Evolutionary conservation across 1,140 invertebrate genomes (phyloP).

Genomic region (Sitobion miscanthi): DNA sequence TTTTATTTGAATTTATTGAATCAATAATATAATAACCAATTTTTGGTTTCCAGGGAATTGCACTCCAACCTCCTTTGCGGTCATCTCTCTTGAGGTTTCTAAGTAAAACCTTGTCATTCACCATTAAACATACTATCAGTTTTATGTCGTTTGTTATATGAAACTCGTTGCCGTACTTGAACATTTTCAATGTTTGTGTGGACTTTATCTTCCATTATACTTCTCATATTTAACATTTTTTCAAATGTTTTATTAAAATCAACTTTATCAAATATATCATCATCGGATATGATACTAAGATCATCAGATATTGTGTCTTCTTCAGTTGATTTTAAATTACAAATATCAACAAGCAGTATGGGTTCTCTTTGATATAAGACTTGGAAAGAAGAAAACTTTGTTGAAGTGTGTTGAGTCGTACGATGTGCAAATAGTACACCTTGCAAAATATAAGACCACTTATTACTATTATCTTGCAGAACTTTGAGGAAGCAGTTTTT

Average conservation of each 20-base stretch:
- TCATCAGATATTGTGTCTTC: neutral
- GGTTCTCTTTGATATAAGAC: neutral
- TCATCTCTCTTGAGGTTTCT: neutral
- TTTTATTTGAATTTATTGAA: neutral
- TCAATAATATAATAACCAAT: neutral
- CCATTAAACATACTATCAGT: neutral
- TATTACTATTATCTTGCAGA: neutral
- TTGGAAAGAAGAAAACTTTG: neutral
- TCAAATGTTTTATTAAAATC: neutral
- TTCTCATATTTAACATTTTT: neutral
- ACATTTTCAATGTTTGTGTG: neutral
- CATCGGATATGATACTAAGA: neutral
- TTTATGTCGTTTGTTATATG: neutral
- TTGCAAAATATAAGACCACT: neutral
- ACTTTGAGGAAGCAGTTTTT: neutral
- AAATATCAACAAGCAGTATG: neutral
- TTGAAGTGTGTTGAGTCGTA: neutral
- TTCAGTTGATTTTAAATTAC: neutral
- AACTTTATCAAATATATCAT: neutral
- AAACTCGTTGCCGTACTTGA: neutral
- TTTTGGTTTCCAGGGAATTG: neutral
- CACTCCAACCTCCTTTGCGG: neutral
- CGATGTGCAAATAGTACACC: neutral
- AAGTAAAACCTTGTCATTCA: neutral
- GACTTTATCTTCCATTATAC: neutral